A percentile compares a stretch with the other conserved stretches of the same genome.
Evolutionary conservation across 2,113 vertebrate species (phyloP).

Genomic region (Haplochromis burtoni): DNA sequence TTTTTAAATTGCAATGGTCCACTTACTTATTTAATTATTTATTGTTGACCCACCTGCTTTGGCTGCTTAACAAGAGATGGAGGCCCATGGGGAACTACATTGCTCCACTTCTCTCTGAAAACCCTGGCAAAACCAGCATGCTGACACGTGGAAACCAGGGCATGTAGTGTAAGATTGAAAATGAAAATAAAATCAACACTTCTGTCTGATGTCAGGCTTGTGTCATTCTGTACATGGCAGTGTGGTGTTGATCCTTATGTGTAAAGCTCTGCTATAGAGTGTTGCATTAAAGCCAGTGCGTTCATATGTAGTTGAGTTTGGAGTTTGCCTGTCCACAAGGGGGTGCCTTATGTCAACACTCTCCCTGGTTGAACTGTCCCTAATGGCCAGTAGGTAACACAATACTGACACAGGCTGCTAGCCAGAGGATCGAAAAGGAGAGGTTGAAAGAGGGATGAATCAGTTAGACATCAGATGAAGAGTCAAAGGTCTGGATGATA

Average conservation of each 20-base stretch:
- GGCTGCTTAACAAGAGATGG: not conserved
- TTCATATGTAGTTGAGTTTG: not conserved
- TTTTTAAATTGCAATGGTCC: not conserved
- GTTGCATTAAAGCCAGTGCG: not conserved
- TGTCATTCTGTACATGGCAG: not conserved
- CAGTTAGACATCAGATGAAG: conserved; percentile 22
- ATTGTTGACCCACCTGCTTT: not conserved
- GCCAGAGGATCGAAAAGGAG: not conserved
- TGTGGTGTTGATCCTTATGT: not conserved
- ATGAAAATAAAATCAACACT: not conserved
- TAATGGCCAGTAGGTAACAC: conserved; percentile 1
- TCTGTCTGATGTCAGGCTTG: not conserved
- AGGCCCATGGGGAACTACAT: not conserved
- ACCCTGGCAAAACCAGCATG: not conserved
- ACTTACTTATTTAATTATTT: not conserved
- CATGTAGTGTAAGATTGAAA: not conserved
- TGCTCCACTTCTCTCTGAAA: not conserved
- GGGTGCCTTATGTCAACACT: conserved; percentile 22
- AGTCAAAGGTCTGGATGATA: conserved; percentile 28
- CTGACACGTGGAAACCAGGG: not conserved
- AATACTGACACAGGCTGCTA: not conserved
- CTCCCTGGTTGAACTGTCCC: not conserved
- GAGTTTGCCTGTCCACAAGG: conserved; percentile 43
- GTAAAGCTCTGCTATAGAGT: not conserved
- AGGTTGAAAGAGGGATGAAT: conserved; percentile 14